Conservation (phyloP, 2,888 invertebrate genomes). For the Cheiracanthium punctorium region DNA sequence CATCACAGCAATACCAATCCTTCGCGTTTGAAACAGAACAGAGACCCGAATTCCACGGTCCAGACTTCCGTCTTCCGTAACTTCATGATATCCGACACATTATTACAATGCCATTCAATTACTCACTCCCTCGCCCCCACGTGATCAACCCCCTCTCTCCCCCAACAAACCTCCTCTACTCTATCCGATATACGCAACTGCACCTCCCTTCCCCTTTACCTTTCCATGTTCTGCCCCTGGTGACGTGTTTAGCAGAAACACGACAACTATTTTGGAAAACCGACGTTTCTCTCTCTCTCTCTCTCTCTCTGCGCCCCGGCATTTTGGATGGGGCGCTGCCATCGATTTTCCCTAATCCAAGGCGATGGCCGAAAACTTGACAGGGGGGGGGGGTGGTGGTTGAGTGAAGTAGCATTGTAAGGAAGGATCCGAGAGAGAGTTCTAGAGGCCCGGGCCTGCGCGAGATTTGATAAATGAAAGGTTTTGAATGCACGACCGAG, state of each 20-base stretch:
- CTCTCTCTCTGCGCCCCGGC: slow-evolving; percentile 23
- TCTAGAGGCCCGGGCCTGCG: too few species aligned
- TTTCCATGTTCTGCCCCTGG: slow-evolving; percentile 20
- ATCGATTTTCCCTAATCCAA: slow-evolving; percentile 5
- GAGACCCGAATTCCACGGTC: background rate
- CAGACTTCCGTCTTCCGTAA: slow-evolving; percentile 19
- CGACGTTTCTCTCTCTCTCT: slow-evolving; percentile 19
- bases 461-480: slow-evolving; percentile 15
- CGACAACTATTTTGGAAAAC: slow-evolving; percentile 65
- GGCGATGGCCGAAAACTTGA: background rate
- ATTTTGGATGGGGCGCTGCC: slow-evolving; percentile 13
- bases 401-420: too few species aligned
- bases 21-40: background rate
- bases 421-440: background rate
- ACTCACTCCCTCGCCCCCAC: slow-evolving; percentile 26
- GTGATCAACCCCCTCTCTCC: background rate
- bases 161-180: background rate
- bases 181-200: background rate
- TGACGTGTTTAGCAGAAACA: slow-evolving; percentile 62
- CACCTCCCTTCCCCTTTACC: background rate
- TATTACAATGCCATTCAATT: slow-evolving; percentile 69
- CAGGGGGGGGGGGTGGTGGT: too few species aligned
- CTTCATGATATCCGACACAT: slow-evolving; percentile 60
- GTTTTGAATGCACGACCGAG: background rate
- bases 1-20: background rate